Base-by-base conservation (phyloP, 1,140 invertebrate species). In the Heliconius eleuchia region DNA sequence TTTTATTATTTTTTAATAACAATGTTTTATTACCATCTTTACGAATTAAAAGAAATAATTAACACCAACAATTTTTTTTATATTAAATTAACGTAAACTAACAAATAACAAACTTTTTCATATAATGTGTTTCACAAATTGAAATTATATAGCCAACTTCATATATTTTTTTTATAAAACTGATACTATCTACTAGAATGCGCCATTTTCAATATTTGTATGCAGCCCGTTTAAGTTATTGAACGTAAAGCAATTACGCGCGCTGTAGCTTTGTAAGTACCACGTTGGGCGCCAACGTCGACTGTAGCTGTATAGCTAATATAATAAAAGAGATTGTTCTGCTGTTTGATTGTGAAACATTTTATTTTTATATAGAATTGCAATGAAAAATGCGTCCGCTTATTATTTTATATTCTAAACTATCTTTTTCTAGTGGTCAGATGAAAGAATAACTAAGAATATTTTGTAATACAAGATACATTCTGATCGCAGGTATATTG, bases 171-270 rank as follows among this genome's bases (percentile, higher is more conserved):
- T 30, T 30, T 30, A 30, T 66, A 16, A 66, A 66, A 66, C 9
- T 11, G 23, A 27, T 66, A 27, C 13, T 66, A 66, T 66, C 60
- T 66, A 30, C 60, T 66, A 39, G 39, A 73, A 78, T 79, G 78
- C 73, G 30, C 60, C 73, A 75, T 75, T 79, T 79, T 66, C 73
- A 79, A 75, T 79, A 79, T 79, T 79, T 79, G 78, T 73, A 79
- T 74, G 73, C 78, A 75, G 73, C 60, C 27, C 73, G 73, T 71
- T 79, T 79, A 79, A 79, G 78, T 79, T 75, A 57, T 79, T 79
- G 78, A 79, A 71, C 77, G 73, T 75, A 79, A 79, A 79, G 73
- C 73, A 79, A 79, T 79, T 70, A 78, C 77, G 55, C 55, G 77
- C 72, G 27, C 55, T 39, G 77, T 74, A 78, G 77, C 77, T 78